Evolutionary conservation across 1,140 invertebrate genomes (phyloP).

Genomic region (Danaus melanippus): DNA sequence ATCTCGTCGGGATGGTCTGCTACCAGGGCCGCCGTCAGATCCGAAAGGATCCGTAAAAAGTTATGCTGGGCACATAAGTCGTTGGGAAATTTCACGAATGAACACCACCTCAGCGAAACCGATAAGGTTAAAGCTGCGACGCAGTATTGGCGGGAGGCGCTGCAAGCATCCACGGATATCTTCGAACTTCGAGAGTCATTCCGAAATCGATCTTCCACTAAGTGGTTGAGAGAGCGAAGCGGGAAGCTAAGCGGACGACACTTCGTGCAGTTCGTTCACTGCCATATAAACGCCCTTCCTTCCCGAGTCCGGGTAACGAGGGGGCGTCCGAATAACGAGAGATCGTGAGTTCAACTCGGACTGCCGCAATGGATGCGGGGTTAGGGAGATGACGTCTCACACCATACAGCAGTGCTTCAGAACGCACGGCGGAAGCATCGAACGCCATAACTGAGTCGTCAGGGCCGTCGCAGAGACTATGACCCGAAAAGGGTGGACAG

Average conservation of each 20-base stretch:
- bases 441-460: slow-evolving; percentile 30
- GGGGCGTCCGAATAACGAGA: slow-evolving; percentile 14
- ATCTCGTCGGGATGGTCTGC: too few relatives aligned
- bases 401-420: slow-evolving; percentile 40
- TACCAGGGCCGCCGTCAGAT: too few relatives aligned
- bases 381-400: slow-evolving; percentile 22
- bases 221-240: slow-evolving; percentile 10
- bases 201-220: too few relatives aligned
- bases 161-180: too few relatives aligned
- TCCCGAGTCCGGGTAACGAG: slow-evolving; percentile 25
- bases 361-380: slow-evolving; percentile 43
- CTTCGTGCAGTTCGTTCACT: slow-evolving; percentile 30
- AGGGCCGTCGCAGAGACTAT: not conserved
- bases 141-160: too few relatives aligned
- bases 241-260: slow-evolving; percentile 23
- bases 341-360: slow-evolving; percentile 19
- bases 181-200: too few relatives aligned
- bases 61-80: too few relatives aligned
- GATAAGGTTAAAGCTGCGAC: too few relatives aligned
- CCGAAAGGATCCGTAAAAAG: too few relatives aligned
- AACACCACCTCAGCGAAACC: too few relatives aligned
- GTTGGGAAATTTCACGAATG: too few relatives aligned
- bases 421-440: slow-evolving; percentile 42
- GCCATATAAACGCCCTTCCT: slow-evolving; percentile 32
- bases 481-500: slow-evolving; percentile 10